Percentiles rank a stretch among this genome's conserved stretches.
Conservation (phyloP, 1,140 invertebrate species). For the Drosophila kikkawai region DNA sequence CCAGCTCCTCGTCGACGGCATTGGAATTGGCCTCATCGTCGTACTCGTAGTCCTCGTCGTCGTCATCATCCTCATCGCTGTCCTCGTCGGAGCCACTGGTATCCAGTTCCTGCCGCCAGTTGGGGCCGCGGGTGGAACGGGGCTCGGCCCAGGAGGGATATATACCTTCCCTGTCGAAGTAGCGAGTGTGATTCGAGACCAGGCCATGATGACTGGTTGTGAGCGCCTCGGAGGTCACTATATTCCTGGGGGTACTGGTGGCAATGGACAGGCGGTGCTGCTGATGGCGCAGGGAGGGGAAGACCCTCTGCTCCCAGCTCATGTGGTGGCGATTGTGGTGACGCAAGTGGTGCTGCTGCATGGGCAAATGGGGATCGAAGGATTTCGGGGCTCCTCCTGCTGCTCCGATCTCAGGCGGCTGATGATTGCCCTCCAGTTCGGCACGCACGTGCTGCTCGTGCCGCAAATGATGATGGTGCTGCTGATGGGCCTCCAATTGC, state of each 20-base stretch:
- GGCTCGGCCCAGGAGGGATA: slow-evolving; percentile 61
- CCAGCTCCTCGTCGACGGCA: slow-evolving; percentile 40
- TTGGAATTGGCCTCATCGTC: slow-evolving; percentile 16
- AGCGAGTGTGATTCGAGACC: slow-evolving; percentile 39
- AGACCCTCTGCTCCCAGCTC: slow-evolving; percentile 69
- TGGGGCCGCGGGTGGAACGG: slow-evolving; percentile 58
- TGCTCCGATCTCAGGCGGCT: slow-evolving; percentile 22
- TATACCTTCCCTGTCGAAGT: slow-evolving; percentile 69
- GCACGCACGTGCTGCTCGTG: slow-evolving; percentile 72
- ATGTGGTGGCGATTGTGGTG: slow-evolving; percentile 72
- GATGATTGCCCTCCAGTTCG: slow-evolving; percentile 54
- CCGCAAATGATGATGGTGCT: slow-evolving; percentile 63
- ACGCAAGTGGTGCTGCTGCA: slow-evolving; percentile 69
- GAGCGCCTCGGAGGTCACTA: slow-evolving; percentile 28
- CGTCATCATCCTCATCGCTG: slow-evolving; percentile 56
- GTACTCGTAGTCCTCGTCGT: slow-evolving; percentile 34
- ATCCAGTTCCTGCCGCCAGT: slow-evolving; percentile 64
- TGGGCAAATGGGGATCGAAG: slow-evolving; percentile 36
- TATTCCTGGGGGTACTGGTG: slow-evolving; percentile 9
- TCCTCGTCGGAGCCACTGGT: slow-evolving; percentile 44
- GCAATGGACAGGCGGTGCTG: slow-evolving; percentile 39
- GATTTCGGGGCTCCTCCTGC: not conserved
- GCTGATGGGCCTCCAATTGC: slow-evolving; percentile 35
- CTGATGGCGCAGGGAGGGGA: slow-evolving; percentile 54
- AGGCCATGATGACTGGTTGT: slow-evolving; percentile 34